Conservation (phyloP, 2,797 vertebrate species). For the Cuniculus paca region DNA sequence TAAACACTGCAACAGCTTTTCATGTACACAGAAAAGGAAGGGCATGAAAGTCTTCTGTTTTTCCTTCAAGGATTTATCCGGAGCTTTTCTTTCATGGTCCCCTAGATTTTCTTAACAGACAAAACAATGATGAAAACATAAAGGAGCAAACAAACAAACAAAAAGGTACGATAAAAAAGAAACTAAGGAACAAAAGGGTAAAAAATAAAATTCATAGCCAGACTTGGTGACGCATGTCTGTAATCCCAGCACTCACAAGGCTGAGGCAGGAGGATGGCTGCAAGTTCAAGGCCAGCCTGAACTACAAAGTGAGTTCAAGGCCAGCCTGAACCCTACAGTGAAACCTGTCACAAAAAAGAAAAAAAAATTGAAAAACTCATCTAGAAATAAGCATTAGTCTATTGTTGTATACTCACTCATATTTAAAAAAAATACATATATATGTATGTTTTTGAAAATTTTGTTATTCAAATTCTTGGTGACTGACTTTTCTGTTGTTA, state of each 20-base stretch:
- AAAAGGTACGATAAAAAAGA: background rate
- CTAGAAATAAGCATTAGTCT: slow-evolving; percentile 16
- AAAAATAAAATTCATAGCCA: background rate
- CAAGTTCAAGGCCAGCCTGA: no score
- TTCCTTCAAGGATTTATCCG: background rate
- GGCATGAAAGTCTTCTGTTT: background rate
- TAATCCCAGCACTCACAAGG: no score
- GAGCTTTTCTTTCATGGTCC: slow-evolving; percentile 3
- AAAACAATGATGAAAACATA: background rate
- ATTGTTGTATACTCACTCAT: background rate
- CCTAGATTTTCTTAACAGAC: slow-evolving; percentile 16
- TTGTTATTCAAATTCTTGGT: background rate
- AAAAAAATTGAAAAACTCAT: background rate
- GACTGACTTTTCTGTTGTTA: slow-evolving; percentile 29
- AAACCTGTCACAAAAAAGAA: no score
- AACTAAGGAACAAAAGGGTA: background rate
- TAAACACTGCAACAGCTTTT: background rate
- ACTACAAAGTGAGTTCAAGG: no score
- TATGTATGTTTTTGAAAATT: background rate
- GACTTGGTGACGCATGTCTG: background rate
- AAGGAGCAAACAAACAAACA: background rate
- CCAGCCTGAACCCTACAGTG: no score
- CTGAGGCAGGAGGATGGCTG: no score
- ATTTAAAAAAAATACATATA: background rate
- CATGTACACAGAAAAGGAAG: background rate